Evolutionary conservation across 2,113 vertebrate species (phyloP).

Genomic region (Herpetotheres cachinnans): DNA sequence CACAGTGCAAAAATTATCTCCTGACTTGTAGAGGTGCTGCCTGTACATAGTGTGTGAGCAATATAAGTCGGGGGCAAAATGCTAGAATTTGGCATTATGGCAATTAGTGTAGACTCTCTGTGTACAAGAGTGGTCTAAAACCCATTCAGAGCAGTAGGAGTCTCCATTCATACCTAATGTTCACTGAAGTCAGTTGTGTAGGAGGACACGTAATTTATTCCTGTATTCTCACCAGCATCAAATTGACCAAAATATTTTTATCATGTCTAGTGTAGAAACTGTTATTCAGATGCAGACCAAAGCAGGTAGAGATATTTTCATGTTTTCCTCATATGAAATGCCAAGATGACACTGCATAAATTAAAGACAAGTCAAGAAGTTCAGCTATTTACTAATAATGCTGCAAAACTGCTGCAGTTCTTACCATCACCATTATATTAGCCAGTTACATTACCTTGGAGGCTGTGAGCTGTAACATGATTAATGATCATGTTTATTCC

Average conservation of each 20-base stretch:
- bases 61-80: background rate
- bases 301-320: background rate
- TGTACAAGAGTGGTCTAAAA: background rate
- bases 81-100: background rate
- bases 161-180: background rate
- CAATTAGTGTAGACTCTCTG: background rate
- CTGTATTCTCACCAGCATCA: background rate
- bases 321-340: background rate
- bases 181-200: background rate
- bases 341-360: background rate
- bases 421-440: background rate
- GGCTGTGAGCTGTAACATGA: background rate
- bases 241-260: background rate
- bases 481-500: slow-evolving; percentile 30
- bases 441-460: background rate
- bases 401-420: background rate
- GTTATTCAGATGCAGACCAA: background rate
- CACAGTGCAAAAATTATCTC: background rate
- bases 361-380: background rate
- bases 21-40: background rate
- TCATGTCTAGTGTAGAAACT: background rate
- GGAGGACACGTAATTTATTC: background rate
- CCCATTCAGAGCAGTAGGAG: background rate
- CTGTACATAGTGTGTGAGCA: background rate
- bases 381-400: background rate